These are phyloP conservation scores for Drosophila eohydei DNA, from an alignment of 2,888 invertebrate species.

Conservation along the genomic window DNA sequence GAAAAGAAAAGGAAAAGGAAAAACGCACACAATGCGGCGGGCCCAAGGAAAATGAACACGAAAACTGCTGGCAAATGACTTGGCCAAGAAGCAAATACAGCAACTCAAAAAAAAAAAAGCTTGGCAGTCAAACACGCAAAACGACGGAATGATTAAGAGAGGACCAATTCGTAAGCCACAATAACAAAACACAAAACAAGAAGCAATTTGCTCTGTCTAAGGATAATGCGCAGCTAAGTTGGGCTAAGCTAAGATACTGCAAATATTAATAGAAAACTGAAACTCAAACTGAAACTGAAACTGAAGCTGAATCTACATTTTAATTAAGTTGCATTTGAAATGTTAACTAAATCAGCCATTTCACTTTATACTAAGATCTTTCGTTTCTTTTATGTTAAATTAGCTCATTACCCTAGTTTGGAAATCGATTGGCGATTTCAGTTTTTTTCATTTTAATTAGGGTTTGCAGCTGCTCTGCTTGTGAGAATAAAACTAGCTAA, in stretches of 20 bases:
- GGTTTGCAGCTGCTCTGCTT: background rate
- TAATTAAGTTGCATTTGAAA: conserved; percentile 20
- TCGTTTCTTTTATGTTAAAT: background rate
- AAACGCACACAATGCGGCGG: conserved; percentile 38
- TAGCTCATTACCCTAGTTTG: background rate
- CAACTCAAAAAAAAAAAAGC: conserved; percentile 3
- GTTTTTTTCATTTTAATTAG: background rate
- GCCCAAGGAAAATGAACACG: conserved; percentile 33
- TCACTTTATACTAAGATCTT: background rate
- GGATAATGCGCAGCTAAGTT: conserved; percentile 26
- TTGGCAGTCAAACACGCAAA: conserved; percentile 46
- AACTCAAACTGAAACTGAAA: conserved; percentile 1
- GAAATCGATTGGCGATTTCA: background rate
- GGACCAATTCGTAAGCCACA: conserved; percentile 13
- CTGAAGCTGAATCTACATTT: conserved; percentile 5
- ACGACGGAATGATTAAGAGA: conserved; percentile 46
- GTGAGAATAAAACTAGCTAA: background rate
- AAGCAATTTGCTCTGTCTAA: conserved; percentile 5
- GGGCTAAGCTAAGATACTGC: conserved; percentile 18
- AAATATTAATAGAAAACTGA: conserved; percentile 24
- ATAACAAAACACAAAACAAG: conserved; percentile 21
- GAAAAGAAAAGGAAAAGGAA: conserved; percentile 3
- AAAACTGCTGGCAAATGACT: conserved; percentile 51
- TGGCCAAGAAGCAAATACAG: conserved; percentile 48
- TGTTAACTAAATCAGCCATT: background rate